Evolutionary conservation across 37 sponge, comb jelly and placozoan genomes (phyloP), one percentile per base, ranked within the genome.

Genomic region (Theonella swinhoei): DNA sequence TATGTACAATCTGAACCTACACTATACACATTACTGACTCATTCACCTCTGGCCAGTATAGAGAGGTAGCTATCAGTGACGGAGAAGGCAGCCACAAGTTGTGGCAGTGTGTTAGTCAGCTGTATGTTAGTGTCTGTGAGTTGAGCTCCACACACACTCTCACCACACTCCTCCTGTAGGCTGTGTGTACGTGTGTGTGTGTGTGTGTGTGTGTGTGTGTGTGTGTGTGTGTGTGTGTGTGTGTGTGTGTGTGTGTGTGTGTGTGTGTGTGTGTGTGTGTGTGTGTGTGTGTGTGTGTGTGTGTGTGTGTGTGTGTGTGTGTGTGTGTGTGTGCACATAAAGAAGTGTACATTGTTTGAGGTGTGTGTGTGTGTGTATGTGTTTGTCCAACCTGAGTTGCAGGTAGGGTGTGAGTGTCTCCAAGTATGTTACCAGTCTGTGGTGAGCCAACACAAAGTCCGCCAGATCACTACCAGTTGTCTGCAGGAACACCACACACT

Each of bases 341-440:
- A 29, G 33, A 19, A 7, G 25, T 38, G 5, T 37, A 72, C 39
- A 72, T 20, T 72, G 39, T 47, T 7, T n/a, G n/a, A n/a, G n/a
- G 14, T 47, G 11, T 17, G 14, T 47, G 7, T 17, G 54, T 47
- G 54, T 7, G 7, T 7, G 11, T 47, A 17, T 47, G 38, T 72
- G n/a, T 38, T 5, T 32, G n/a, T 37, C 37, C 33, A 36, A 14
- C 91, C 91, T 81, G 33, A 89, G 73, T 54, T 84, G 88, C 33
- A 92, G 88, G 60, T 90, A 90, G 7, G 94, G 94, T 25, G 80
- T 74, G 7, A 90, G 74, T 17, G 81, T 77, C 32, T 83, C 80
- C 72, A 90, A 38, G 72, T 76, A 90, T 71, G 34, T 23, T 14
- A 77, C 77, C 39, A 90, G 77, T 23, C 40, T 74, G 31, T 68